phyloP scores from a whole-genome alignment of 2,888 invertebrate genomes.

The Epinotia ramella region DNA sequence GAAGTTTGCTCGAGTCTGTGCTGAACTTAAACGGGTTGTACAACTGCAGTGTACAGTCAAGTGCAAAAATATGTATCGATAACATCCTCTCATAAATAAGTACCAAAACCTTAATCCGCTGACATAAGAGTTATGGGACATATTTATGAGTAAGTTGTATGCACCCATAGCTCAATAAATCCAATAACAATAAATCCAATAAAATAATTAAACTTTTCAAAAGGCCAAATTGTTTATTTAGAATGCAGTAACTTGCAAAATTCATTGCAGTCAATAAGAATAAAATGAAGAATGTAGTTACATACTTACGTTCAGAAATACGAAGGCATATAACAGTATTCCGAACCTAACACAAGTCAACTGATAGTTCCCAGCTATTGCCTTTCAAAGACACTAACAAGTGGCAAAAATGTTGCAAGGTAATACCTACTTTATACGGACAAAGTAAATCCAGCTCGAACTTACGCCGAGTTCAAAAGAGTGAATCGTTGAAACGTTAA shows the following conservation, averaged over 20 bases:
- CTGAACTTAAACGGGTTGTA: conserved; percentile 30
- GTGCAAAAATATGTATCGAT: too few relatives aligned
- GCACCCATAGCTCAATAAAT: too few relatives aligned
- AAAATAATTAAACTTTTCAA: not conserved
- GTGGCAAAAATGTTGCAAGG: conserved; percentile 36
- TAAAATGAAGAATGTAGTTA: not conserved
- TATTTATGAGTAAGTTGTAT: too few relatives aligned
- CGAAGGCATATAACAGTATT: conserved; percentile 7
- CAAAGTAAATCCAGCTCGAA: conserved; percentile 31
- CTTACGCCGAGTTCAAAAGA: conserved; percentile 32
- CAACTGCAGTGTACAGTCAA: conserved; percentile 24
- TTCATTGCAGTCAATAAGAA: not conserved
- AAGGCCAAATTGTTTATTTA: not conserved
- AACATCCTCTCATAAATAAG: too few relatives aligned
- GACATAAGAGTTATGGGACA: too few relatives aligned
- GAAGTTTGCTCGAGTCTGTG: conserved; percentile 60
- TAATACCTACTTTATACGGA: conserved; percentile 20
- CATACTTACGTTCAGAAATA: not conserved
- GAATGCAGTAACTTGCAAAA: not conserved
- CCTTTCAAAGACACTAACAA: conserved; percentile 30
- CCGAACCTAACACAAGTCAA: conserved; percentile 21
- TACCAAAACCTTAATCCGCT: too few relatives aligned
- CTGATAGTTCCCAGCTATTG: conserved; percentile 31
- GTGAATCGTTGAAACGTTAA: conserved; percentile 40
- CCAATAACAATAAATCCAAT: not conserved